Conservation (phyloP, 2,888 invertebrate species). For the Unio delphinus region DNA sequence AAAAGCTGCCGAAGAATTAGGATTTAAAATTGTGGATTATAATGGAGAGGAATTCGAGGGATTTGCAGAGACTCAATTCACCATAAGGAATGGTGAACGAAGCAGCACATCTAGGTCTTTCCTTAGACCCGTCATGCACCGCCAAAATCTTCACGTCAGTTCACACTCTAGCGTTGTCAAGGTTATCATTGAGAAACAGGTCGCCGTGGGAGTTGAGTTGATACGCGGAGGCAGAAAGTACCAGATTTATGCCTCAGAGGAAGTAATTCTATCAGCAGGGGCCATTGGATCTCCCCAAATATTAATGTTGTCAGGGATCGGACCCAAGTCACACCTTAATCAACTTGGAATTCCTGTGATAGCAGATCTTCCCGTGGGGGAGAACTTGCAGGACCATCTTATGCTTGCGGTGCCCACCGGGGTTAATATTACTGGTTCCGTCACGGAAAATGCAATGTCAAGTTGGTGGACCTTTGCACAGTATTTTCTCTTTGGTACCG, state of each 20-base stretch:
- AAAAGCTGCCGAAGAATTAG: constrained; percentile 77
- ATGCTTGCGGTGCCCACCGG: constrained; percentile 1
- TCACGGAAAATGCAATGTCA: constrained; percentile 4
- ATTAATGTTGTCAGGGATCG: constrained; percentile 68
- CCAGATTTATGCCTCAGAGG: constrained; percentile 44
- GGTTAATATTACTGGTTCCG: constrained; percentile 5
- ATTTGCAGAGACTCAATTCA: constrained; percentile 22
- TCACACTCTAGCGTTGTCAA: constrained; percentile 41
- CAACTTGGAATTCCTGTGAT: constrained; percentile 59
- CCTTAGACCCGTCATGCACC: constrained; percentile 15
- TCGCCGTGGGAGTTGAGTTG: constrained; percentile 53
- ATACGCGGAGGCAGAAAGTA: constrained; percentile 33
- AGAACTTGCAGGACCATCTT: constrained; percentile 62
- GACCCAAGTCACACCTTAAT: constrained; percentile 65
- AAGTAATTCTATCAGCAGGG: constrained; percentile 67
- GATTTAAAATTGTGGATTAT: no score
- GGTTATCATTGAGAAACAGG: constrained; percentile 48
- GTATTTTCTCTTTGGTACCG: no score
- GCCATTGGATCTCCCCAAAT: constrained; percentile 68
- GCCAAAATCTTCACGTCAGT: constrained; percentile 26
- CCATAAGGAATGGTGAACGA: constrained; percentile 18
- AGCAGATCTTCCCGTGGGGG: constrained; percentile 64
- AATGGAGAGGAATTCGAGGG: constrained; percentile 25
- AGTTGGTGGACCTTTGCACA: no score
- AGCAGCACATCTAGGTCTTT: constrained; percentile 27